A percentile compares a stretch with the other conserved stretches of the same genome.
phyloP scores from a whole-genome alignment of 1,140 invertebrate species.

The Diabrotica virgifera region DNA sequence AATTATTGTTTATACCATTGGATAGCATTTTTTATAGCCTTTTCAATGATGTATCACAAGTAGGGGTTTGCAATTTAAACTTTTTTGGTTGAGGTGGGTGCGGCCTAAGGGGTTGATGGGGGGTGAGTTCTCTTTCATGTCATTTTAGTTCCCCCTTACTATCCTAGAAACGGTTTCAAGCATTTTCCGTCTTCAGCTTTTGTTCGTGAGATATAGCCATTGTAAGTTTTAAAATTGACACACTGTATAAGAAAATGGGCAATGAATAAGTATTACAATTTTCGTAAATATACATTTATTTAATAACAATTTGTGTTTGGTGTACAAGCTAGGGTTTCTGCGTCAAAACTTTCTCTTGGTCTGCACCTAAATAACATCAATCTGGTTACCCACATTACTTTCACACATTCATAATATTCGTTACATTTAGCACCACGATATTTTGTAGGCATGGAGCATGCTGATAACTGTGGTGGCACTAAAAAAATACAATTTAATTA shows the following conservation, averaged over 20 bases:
- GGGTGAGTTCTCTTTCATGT: no score
- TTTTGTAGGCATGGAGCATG: constrained; percentile 1
- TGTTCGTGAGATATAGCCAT: no score
- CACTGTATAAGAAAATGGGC: neutral
- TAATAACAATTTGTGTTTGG: constrained; percentile 9
- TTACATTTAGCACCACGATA: constrained; percentile 8
- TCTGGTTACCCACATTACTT: constrained; percentile 16
- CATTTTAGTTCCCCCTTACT: no score
- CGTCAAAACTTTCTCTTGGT: constrained; percentile 4
- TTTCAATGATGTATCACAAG: no score
- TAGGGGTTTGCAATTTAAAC: no score
- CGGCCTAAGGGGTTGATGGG: no score
- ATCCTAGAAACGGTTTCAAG: no score
- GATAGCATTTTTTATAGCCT: no score
- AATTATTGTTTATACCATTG: no score
- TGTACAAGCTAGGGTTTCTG: neutral
- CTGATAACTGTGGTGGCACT: neutral
- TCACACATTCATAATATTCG: constrained; percentile 14
- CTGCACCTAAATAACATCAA: constrained; percentile 2
- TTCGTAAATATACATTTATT: no score
- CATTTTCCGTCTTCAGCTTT: no score
- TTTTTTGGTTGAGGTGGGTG: no score
- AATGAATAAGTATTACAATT: neutral
- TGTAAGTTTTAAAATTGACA: neutral
- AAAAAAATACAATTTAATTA: neutral